A percentile compares a stretch with the other conserved stretches of the same genome.
Conservation (phyloP, 2,113 vertebrate species). For the Hemicordylus capensis region DNA sequence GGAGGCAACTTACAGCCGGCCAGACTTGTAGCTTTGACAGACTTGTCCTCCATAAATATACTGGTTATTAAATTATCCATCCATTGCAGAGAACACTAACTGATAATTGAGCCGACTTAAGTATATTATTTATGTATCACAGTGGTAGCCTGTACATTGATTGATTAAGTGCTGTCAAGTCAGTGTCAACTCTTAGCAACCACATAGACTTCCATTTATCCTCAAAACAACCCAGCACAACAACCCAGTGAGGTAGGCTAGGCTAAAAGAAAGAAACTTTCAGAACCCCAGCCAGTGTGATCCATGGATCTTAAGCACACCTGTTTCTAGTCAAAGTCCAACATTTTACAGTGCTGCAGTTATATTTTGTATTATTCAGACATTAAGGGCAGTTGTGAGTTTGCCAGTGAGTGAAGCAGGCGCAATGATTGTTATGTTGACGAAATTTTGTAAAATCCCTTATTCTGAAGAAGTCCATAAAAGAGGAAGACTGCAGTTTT, state of each 20-base stretch:
- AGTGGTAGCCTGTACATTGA: not conserved
- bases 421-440: not conserved
- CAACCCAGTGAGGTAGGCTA: not conserved
- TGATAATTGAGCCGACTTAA: not conserved
- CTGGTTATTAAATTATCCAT: not conserved
- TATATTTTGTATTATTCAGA: not conserved
- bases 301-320: not conserved
- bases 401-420: not conserved
- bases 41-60: too few relatives aligned
- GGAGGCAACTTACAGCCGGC: too few relatives aligned
- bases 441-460: conserved; percentile 36
- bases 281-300: not conserved
- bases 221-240: not conserved
- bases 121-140: not conserved
- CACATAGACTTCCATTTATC: too few relatives aligned
- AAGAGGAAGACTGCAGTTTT: not conserved
- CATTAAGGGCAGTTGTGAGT: not conserved
- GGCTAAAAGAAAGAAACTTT: not conserved
- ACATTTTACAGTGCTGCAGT: too few relatives aligned
- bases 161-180: too few relatives aligned
- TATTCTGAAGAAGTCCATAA: not conserved
- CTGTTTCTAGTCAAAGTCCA: not conserved
- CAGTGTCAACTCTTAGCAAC: too few relatives aligned
- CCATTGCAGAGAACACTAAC: fast-evolving
- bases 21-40: too few relatives aligned